Conservation (phyloP, 2,113 vertebrate genomes). For the Protobothrops flavoviridis region DNA sequence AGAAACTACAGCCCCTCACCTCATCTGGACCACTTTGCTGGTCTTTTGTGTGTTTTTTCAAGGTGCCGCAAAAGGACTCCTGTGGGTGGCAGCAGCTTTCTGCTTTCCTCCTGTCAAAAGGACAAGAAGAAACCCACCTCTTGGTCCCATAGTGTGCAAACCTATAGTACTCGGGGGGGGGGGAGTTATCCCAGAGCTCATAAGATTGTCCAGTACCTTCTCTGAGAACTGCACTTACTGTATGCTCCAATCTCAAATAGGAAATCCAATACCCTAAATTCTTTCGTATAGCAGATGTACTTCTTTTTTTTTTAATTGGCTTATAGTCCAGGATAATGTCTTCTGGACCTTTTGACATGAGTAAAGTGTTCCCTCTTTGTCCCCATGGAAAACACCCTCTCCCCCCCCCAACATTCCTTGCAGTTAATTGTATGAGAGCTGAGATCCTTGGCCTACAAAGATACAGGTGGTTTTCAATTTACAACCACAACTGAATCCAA, state of each 20-base stretch:
- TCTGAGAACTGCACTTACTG: not conserved
- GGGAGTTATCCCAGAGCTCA: not conserved
- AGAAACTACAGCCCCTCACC: not conserved
- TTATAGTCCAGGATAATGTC: not conserved
- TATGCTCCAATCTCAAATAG: not conserved
- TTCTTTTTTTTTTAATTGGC: not conserved
- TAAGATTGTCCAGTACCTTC: not conserved
- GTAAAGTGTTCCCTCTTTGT: not conserved
- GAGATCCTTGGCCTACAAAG: not conserved
- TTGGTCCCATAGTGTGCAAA: not conserved
- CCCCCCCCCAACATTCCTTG: not conserved
- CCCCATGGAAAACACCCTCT: not conserved
- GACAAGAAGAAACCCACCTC: not conserved
- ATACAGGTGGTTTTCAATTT: not conserved
- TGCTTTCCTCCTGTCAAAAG: not conserved
- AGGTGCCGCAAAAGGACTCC: not conserved
- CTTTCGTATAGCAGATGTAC: not conserved
- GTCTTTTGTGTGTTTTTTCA: not conserved
- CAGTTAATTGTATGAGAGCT: not conserved
- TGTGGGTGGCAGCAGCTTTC: not conserved
- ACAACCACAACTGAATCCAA: not conserved
- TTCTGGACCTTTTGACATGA: not conserved
- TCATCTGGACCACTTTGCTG: not conserved
- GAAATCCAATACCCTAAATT: not conserved
- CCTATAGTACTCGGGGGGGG: not conserved